Base-by-base conservation (phyloP, 1,140 invertebrate species). In the Diorhabda elongata region DNA sequence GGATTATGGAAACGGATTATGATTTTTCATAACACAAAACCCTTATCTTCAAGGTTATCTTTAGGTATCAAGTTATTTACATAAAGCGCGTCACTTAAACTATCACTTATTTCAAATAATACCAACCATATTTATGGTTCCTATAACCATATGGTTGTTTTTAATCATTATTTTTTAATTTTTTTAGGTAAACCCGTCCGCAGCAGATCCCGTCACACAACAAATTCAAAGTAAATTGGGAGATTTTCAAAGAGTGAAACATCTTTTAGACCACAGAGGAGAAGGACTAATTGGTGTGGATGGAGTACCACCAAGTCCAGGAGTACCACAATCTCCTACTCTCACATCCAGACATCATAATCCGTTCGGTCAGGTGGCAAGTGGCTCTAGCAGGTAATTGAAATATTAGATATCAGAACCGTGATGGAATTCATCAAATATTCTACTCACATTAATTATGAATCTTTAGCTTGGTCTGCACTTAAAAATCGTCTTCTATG, bases 191-290 rank as follows among this genome's bases (percentile, higher is more conserved):
- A 88, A 82, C 72, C 88, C 85, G 72, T 87, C 85, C 76, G 84
- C 84, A 56, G 84, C 84, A 57, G 91, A 93, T 80, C 86, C 85
- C 58, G 86, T 89, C n/a, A 88, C 86, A 63, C 87, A 90, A 76
- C 87, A 91, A 76, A 91, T 93, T 73, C 88, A 90, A 77, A 88
- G 85, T 61, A 89, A 88, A 71, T 82, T 93, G 60, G 91, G 91
- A 45, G 88, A 89, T 76, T 93, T 89, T 79, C 84, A 87, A 57
- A 81, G 86, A 61, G 87, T 91, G 45, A 87, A 88, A 78, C 87
- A 87, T 68, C 81, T 90, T 61, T 80, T 90, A 69, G 84, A 86
- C 73, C 73, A 84, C 47, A 87, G 86, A 69, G 87, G 91, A 74
- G 82, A 90, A 59, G 47, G 47, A 6, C 90, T 90, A 5, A 82